phyloP scores from a whole-genome alignment of 2,888 invertebrate species.

The Bombylius discolor region DNA sequence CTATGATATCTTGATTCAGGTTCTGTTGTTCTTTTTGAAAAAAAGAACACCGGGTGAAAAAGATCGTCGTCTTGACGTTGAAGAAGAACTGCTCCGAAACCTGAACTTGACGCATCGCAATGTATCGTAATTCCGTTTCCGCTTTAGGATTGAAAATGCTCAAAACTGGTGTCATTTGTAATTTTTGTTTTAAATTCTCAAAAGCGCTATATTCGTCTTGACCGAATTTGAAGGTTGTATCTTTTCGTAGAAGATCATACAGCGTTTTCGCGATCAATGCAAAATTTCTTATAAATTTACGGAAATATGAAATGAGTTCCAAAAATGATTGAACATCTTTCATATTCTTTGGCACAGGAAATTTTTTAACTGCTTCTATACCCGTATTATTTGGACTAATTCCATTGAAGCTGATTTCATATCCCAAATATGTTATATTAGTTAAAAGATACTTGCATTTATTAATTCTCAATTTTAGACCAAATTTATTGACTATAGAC shows the following conservation, averaged over 20 bases:
- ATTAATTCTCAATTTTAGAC: not conserved
- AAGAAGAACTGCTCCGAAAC: not conserved
- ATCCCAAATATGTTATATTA: conserved; percentile 1
- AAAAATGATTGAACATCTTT: not conserved
- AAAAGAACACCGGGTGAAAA: conserved; percentile 20
- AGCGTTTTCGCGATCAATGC: conserved; percentile 19
- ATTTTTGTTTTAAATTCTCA: conserved; percentile 9
- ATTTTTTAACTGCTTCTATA: not conserved
- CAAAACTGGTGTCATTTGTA: conserved; percentile 16
- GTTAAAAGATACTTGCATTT: not conserved
- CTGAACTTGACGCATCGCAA: conserved; percentile 17
- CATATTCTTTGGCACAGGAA: conserved; percentile 1
- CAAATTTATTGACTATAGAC: not conserved
- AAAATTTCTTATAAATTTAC: not conserved
- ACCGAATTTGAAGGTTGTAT: conserved; percentile 11
- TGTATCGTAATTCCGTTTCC: conserved; percentile 18
- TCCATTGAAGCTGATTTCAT: not conserved
- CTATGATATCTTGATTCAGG: conserved; percentile 10
- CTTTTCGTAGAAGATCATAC: conserved; percentile 3
- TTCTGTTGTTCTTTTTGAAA: conserved; percentile 14
- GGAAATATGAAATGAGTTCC: not conserved
- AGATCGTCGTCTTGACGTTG: conserved; percentile 12
- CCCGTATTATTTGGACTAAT: not conserved
- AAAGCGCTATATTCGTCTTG: conserved; percentile 11
- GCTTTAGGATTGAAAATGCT: conserved; percentile 18